Evolutionary conservation across 2,888 invertebrate species (phyloP).

Genomic region (Melanchra persicariae): DNA sequence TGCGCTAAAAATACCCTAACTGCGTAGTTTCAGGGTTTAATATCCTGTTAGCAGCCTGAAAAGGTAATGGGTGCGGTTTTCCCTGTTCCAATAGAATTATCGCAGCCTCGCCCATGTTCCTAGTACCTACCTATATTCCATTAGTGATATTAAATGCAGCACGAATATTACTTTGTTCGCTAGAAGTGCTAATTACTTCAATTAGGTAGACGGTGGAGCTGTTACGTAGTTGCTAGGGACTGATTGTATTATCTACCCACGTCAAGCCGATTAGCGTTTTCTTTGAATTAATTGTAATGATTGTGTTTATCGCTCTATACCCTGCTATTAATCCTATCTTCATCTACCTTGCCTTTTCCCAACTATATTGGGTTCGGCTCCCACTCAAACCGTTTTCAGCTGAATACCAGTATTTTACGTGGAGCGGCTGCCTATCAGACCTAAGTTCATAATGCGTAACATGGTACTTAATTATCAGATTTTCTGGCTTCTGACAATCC

Average conservation of each 20-base stretch:
- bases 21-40: slow-evolving; percentile 32
- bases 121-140: slow-evolving; percentile 66
- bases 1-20: slow-evolving; percentile 45
- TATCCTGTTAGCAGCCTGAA: slow-evolving; percentile 57
- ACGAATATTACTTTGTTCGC: slow-evolving; percentile 55
- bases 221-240: slow-evolving; percentile 27
- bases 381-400: no score
- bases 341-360: no score
- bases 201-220: slow-evolving; percentile 30
- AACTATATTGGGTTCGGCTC: no score
- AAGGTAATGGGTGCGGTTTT: slow-evolving; percentile 63
- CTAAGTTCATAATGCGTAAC: no score
- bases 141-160: slow-evolving; percentile 66
- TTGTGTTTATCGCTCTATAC: slow-evolving; percentile 31
- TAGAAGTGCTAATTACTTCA: slow-evolving; percentile 52
- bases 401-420: no score
- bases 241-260: slow-evolving; percentile 40
- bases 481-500: no score
- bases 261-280: slow-evolving; percentile 48
- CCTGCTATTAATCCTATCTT: slow-evolving; percentile 9
- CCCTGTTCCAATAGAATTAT: slow-evolving; percentile 58
- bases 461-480: no score
- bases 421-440: no score
- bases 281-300: slow-evolving; percentile 33
- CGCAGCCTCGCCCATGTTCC: slow-evolving; percentile 58